These are phyloP conservation scores for Pedionomus torquatus DNA, from an alignment of 2,113 vertebrate genomes.

Conservation along the genomic window DNA sequence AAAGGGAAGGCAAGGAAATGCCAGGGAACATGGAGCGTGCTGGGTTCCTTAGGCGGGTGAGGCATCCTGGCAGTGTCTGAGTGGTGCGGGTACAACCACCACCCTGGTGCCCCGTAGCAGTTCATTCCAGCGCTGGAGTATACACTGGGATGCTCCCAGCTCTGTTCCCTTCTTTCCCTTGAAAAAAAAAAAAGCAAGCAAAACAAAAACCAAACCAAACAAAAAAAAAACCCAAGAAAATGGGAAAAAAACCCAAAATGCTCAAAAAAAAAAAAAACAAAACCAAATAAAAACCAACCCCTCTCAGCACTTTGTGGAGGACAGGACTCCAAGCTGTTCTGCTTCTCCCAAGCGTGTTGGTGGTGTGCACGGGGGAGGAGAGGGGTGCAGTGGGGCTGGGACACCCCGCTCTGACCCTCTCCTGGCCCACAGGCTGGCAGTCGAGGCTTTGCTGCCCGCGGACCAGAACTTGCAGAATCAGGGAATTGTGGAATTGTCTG, in stretches of 20 bases:
- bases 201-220: no score
- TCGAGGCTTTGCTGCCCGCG: fast-evolving
- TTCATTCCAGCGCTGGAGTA: neutral
- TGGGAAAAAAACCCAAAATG: no score
- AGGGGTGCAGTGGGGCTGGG: neutral
- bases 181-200: neutral
- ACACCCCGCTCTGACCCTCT: neutral
- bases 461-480: no score
- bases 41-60: neutral
- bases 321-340: fast-evolving
- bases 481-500: no score
- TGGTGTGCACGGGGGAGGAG: fast-evolving
- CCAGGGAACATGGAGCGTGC: neutral
- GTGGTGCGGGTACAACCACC: fast-evolving
- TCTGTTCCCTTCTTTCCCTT: neutral
- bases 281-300: no score
- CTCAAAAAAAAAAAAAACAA: no score
- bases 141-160: neutral
- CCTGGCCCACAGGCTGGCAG: fast-evolving
- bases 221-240: neutral
- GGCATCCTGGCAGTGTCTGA: neutral
- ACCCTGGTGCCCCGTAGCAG: fast-evolving
- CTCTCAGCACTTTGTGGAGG: neutral
- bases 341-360: fast-evolving
- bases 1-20: neutral